A percentile compares a stretch with the other conserved stretches of the same genome.
phyloP scores from a whole-genome alignment of 2,113 vertebrate species.

The Microtus pennsylvanicus region DNA sequence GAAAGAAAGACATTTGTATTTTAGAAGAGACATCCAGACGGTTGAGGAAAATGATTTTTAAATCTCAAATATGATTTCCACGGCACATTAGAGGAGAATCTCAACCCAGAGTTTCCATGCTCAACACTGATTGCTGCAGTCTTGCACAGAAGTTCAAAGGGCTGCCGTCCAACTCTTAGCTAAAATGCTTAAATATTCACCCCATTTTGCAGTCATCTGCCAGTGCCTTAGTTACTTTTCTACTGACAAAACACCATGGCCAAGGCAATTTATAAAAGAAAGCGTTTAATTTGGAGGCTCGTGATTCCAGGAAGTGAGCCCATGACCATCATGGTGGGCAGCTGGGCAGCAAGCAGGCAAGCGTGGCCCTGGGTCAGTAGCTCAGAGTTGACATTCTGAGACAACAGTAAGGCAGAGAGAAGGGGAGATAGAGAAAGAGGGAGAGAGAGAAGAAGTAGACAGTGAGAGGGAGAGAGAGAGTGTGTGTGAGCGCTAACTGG shows the following conservation, averaged over 20 bases:
- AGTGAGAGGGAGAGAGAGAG: neutral
- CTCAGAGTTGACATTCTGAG: neutral
- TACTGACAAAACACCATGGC: neutral
- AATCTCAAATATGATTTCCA: slow-evolving; percentile 23
- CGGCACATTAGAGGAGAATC: neutral
- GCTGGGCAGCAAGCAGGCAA: neutral
- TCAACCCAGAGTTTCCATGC: neutral
- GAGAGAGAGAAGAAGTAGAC: no score
- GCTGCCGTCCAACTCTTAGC: neutral
- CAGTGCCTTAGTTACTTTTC: neutral
- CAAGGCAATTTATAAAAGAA: neutral
- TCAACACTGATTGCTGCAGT: neutral
- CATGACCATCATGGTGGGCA: neutral
- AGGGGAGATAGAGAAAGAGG: neutral
- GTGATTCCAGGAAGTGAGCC: neutral
- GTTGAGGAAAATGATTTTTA: neutral
- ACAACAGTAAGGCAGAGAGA: neutral
- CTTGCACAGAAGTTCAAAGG: neutral
- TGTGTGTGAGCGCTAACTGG: neutral
- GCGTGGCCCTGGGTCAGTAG: neutral
- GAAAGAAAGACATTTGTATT: neutral
- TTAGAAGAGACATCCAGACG: slow-evolving; percentile 13
- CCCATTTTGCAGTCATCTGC: neutral
- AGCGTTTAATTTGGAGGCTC: neutral
- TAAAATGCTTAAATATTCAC: neutral